These are phyloP conservation scores for Therioaphis trifolii DNA, from an alignment of 2,888 invertebrate species.

Conservation along the genomic window DNA sequence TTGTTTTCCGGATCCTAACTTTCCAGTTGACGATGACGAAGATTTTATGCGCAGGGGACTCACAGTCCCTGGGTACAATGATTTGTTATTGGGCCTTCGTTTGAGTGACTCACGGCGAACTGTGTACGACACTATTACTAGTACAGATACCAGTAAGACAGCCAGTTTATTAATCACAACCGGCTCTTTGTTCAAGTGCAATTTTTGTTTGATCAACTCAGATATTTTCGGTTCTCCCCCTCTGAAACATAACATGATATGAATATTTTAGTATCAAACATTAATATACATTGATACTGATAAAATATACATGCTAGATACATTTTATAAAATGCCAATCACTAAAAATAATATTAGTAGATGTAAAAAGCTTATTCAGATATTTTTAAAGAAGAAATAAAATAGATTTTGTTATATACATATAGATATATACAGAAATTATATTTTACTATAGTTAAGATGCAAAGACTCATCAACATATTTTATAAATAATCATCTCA, in stretches of 20 bases:
- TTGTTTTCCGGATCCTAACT: constrained; percentile 51
- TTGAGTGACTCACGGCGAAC: constrained; percentile 49
- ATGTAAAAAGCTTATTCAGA: no score
- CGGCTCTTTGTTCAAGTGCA: constrained; percentile 37
- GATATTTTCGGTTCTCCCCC: neutral
- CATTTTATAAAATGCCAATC: no score
- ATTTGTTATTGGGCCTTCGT: constrained; percentile 34
- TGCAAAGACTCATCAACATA: no score
- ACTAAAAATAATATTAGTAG: no score
- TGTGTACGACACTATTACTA: constrained; percentile 45
- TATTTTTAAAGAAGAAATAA: no score
- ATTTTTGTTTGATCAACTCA: constrained; percentile 45
- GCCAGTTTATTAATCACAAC: constrained; percentile 48
- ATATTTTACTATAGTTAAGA: no score
- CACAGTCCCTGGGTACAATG: constrained; percentile 35
- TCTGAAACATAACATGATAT: constrained; percentile 16
- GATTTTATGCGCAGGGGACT: constrained; percentile 47
- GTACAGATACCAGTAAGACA: neutral
- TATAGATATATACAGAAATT: no score
- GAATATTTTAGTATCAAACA: neutral
- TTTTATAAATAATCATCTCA: no score
- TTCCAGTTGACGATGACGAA: constrained; percentile 51
- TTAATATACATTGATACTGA: no score
- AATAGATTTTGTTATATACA: no score
- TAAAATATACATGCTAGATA: no score